phyloP scores from a whole-genome alignment of 2,888 invertebrate species.

The Deilephila porcellus region DNA sequence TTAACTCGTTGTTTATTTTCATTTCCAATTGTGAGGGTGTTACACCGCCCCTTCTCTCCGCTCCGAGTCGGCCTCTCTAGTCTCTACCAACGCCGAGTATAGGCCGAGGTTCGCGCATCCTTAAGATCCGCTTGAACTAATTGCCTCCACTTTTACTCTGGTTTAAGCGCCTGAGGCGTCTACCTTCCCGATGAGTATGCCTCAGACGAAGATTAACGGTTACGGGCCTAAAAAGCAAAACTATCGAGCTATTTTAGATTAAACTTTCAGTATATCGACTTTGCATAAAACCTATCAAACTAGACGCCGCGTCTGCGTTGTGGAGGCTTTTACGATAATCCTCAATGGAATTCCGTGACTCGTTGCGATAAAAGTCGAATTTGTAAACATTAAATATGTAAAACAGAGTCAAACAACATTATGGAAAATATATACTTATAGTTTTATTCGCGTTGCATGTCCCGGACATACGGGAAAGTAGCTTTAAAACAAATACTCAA shows the following conservation, averaged over 20 bases:
- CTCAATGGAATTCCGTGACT: conserved; percentile 23
- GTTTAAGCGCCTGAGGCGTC: conserved; percentile 4
- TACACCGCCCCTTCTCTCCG: not conserved
- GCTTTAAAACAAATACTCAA: not conserved
- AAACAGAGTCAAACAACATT: conserved; percentile 2
- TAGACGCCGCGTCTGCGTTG: not conserved
- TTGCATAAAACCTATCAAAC: not conserved
- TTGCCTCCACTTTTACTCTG: conserved; percentile 10
- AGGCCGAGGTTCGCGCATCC: not conserved
- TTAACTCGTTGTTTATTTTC: not conserved
- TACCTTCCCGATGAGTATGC: not conserved
- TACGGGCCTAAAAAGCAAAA: not conserved
- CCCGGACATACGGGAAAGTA: not conserved
- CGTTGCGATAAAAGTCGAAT: conserved; percentile 19
- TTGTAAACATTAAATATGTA: conserved; percentile 13
- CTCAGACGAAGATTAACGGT: not conserved
- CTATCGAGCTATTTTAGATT: not conserved
- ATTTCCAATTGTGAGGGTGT: not conserved
- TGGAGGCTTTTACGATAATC: not conserved
- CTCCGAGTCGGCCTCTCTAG: not conserved
- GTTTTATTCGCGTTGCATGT: conserved; percentile 8
- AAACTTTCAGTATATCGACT: not conserved
- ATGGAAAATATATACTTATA: not conserved
- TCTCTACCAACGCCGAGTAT: not conserved
- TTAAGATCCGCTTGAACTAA: conserved; percentile 19